These are phyloP conservation scores for Tringa solitaria DNA, from an alignment of 2,113 vertebrate genomes.

Conservation along the genomic window DNA sequence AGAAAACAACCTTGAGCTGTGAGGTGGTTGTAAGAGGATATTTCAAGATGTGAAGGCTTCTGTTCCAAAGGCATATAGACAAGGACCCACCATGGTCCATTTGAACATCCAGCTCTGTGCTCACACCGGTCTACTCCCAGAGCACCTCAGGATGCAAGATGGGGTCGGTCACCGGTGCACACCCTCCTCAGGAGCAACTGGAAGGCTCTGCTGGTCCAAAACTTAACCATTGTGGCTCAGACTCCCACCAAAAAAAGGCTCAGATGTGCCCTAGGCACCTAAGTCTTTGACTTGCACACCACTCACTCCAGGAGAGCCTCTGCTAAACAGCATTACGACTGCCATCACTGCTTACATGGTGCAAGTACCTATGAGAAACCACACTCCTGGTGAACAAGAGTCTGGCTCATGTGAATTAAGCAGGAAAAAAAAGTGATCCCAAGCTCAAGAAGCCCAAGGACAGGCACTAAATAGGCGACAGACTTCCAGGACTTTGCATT, in stretches of 20 bases:
- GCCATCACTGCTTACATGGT: not conserved
- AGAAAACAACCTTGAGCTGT: rapidly evolving
- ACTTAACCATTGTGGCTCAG: not conserved
- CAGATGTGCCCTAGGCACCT: not conserved
- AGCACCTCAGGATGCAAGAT: not conserved
- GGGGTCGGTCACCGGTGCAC: not conserved
- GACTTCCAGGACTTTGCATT: not conserved
- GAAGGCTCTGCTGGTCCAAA: not conserved
- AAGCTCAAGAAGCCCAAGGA: not conserved
- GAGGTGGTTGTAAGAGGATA: not conserved
- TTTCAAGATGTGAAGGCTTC: not conserved
- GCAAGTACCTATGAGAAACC: not conserved
- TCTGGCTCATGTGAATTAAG: not conserved
- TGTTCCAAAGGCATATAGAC: not conserved
- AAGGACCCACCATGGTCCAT: not conserved
- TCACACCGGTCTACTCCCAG: not conserved
- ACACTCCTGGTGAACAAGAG: not conserved
- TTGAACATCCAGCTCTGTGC: not conserved
- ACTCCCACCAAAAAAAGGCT: not conserved
- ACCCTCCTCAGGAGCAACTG: not conserved
- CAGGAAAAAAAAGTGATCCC: not conserved
- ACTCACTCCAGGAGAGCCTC: not conserved
- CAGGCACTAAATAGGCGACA: not conserved
- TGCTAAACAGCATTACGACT: not conserved
- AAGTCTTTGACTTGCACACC: not conserved